These are phyloP conservation scores for Lasioglossum marginatum DNA, from an alignment of 2,888 invertebrate species.

Conservation along the genomic window DNA sequence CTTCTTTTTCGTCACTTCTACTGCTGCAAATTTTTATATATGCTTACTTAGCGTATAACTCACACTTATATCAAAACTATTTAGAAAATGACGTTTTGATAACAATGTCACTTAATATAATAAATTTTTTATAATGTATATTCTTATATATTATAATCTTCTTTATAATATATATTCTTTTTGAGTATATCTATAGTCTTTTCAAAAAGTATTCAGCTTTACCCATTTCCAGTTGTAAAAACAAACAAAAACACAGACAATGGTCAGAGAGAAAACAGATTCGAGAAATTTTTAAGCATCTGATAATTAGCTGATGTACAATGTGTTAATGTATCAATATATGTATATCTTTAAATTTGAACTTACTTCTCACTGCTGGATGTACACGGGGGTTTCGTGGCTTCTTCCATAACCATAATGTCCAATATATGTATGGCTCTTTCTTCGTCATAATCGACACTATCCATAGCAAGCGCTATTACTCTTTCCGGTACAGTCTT, in stretches of 20 bases:
- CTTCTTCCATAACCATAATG: slow-evolving; percentile 90
- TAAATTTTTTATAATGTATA: too few relatives aligned
- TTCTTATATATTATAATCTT: too few relatives aligned
- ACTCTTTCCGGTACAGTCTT: slow-evolving; percentile 92
- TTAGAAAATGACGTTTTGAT: not conserved
- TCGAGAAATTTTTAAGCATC: not conserved
- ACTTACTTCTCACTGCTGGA: slow-evolving; percentile 81
- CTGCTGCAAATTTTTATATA: slow-evolving; percentile 69
- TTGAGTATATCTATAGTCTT: not conserved
- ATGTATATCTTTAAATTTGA: not conserved
- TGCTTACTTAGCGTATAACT: slow-evolving; percentile 2
- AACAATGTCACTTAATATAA: not conserved
- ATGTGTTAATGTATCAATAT: not conserved
- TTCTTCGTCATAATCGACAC: slow-evolving; percentile 93
- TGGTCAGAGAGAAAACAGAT: not conserved
- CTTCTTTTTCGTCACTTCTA: slow-evolving; percentile 81
- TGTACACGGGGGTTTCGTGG: slow-evolving; percentile 81
- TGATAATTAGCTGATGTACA: not conserved
- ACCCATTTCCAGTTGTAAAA: not conserved
- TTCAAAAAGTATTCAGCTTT: not conserved
- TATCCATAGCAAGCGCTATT: slow-evolving; percentile 93
- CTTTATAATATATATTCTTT: not conserved
- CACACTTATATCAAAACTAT: slow-evolving; percentile 3
- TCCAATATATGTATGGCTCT: slow-evolving; percentile 92
- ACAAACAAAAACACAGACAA: not conserved